phyloP scores from a whole-genome alignment of 2,888 invertebrate genomes.

The Biston stratarius region DNA sequence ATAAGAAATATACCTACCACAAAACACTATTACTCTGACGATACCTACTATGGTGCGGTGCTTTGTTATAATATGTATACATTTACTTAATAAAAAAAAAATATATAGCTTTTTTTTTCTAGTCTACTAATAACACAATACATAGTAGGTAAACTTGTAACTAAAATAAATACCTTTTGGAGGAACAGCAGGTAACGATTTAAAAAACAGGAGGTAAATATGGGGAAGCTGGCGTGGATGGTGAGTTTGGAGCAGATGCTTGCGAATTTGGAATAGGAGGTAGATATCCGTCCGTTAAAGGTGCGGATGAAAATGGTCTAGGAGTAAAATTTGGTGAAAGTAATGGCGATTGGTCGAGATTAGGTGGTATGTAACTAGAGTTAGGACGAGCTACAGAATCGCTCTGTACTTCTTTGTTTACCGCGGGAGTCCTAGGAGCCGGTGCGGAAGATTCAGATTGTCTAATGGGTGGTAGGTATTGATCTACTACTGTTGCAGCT shows the following conservation, averaged over 20 bases:
- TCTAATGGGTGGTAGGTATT: constrained; percentile 56
- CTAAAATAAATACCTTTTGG: too few species aligned
- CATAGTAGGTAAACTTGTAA: too few species aligned
- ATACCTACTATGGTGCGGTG: too few species aligned
- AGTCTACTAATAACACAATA: too few species aligned
- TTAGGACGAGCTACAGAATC: constrained; percentile 35
- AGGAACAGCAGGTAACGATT: constrained; percentile 18
- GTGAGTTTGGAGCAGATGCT: constrained; percentile 37
- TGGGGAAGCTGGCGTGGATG: constrained; percentile 64
- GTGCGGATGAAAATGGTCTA: constrained; percentile 41
- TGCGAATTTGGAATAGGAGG: constrained; percentile 50
- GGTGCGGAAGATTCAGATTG: constrained; percentile 32
- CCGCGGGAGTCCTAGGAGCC: constrained; percentile 16
- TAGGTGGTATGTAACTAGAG: constrained; percentile 54
- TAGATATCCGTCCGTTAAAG: constrained; percentile 38
- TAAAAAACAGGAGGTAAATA: constrained; percentile 74
- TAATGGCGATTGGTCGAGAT: constrained; percentile 32
- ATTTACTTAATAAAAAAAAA: too few species aligned
- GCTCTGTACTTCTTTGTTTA: constrained; percentile 16
- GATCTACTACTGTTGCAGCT: constrained; percentile 40
- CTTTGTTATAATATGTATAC: too few species aligned
- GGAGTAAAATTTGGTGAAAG: constrained; percentile 35
- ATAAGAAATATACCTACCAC: too few species aligned
- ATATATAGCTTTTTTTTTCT: too few species aligned
- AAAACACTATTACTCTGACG: too few species aligned